Evolutionary conservation across 2,113 vertebrate genomes (phyloP).

Genomic region (Scolopax mira): DNA sequence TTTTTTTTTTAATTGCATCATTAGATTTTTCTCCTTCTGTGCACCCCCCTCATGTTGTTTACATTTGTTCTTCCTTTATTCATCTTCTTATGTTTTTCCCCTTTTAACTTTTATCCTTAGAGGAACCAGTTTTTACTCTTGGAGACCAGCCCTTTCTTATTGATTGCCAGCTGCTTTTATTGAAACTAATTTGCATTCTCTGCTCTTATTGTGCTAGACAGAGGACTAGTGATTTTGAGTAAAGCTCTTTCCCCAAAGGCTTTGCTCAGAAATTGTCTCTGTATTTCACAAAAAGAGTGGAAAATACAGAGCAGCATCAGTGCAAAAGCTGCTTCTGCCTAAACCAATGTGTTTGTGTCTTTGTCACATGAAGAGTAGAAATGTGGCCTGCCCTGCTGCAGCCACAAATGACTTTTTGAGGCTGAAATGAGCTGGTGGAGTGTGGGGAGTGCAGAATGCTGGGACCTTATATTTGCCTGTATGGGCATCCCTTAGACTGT

Average conservation of each 20-base stretch:
- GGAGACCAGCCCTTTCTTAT: conserved; percentile 28
- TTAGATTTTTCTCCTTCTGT: background rate
- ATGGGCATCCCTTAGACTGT: background rate
- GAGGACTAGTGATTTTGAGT: conserved; percentile 62
- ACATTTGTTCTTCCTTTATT: conserved; percentile 11
- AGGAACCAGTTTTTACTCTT: conserved; percentile 37
- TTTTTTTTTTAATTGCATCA: background rate
- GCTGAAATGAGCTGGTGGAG: background rate
- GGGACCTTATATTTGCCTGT: background rate
- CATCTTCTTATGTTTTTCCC: background rate
- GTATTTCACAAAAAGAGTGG: conserved; percentile 36
- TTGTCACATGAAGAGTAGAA: conserved; percentile 23
- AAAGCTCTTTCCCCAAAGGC: conserved; percentile 46
- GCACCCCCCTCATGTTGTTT: background rate
- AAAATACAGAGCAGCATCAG: conserved; percentile 42
- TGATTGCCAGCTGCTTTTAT: conserved; percentile 65
- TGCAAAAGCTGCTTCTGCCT: conserved; percentile 48
- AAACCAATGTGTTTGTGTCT: background rate
- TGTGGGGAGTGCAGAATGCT: background rate
- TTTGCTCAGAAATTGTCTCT: conserved; percentile 56
- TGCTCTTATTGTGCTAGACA: conserved; percentile 61
- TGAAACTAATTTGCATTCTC: conserved; percentile 68
- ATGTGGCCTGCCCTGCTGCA: background rate
- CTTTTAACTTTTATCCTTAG: conserved; percentile 56
- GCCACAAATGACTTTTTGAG: background rate